phyloP scores from a whole-genome alignment of 2,113 vertebrate species.

The Cottus gobio region DNA sequence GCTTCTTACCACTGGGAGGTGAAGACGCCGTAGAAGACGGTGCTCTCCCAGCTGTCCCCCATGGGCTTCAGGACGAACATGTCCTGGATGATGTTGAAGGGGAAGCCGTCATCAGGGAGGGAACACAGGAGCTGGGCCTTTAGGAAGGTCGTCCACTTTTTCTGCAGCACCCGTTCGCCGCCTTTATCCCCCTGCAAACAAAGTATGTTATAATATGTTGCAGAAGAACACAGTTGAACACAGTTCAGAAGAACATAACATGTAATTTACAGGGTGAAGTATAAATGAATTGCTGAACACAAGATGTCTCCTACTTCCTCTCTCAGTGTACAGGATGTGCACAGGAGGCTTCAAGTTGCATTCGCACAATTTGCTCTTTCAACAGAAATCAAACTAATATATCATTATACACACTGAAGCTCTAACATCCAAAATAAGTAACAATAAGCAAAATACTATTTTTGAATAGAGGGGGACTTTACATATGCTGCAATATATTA shows the following conservation, averaged over 20 bases:
- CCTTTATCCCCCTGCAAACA: constrained; percentile 90
- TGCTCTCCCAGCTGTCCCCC: constrained; percentile 87
- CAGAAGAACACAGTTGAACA: neutral
- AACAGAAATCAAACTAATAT: neutral
- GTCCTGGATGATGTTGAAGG: constrained; percentile 97
- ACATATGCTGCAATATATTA: neutral
- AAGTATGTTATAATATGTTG: neutral
- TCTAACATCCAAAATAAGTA: neutral
- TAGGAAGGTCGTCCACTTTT: constrained; percentile 97
- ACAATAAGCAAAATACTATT: neutral
- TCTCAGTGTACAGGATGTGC: neutral
- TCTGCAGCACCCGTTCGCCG: constrained; percentile 94
- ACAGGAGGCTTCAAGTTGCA: neutral
- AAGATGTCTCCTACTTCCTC: neutral
- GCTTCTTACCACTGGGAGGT: constrained; percentile 93
- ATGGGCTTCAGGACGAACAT: constrained; percentile 92
- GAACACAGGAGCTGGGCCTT: constrained; percentile 96
- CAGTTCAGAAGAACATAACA: neutral
- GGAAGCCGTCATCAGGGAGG: constrained; percentile 92
- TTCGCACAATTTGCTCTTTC: neutral
- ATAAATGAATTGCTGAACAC: too few relatives aligned
- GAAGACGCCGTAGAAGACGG: constrained; percentile 95
- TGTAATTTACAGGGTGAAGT: neutral
- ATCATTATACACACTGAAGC: neutral
- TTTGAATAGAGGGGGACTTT: neutral